Percentiles rank a stretch among this genome's conserved stretches.
These are phyloP conservation scores for Rhagonycha fulva DNA, from an alignment of 2,888 invertebrate species.

Conservation along the genomic window DNA sequence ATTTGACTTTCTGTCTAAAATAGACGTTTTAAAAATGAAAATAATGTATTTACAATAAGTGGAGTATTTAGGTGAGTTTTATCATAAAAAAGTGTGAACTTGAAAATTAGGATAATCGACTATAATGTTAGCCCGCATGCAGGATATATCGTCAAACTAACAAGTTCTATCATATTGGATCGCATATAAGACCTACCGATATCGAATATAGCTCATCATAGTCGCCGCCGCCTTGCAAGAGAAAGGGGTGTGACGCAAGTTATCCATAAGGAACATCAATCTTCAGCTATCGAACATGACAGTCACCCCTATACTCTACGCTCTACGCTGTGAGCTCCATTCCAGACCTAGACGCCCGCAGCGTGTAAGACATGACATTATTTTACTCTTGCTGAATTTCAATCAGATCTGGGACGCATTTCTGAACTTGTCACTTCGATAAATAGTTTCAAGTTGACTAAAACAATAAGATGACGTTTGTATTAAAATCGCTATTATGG, in stretches of 20 bases:
- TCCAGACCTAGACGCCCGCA: slow-evolving; percentile 36
- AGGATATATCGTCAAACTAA: slow-evolving; percentile 2
- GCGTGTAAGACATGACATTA: slow-evolving; percentile 48
- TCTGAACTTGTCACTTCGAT: slow-evolving; percentile 43
- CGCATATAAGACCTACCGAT: slow-evolving; percentile 13
- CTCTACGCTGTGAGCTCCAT: slow-evolving; percentile 27
- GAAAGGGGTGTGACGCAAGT: slow-evolving; percentile 40
- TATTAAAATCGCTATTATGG: slow-evolving; percentile 7
- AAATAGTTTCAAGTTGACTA: slow-evolving; percentile 38
- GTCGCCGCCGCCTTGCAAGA: slow-evolving; percentile 26
- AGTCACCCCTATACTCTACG: slow-evolving; percentile 31
- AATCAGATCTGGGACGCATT: slow-evolving; percentile 44
- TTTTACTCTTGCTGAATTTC: slow-evolving; percentile 48
- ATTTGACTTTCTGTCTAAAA: not conserved
- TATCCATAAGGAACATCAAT: slow-evolving; percentile 50
- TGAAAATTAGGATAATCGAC: not conserved
- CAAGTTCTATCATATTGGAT: slow-evolving; percentile 8
- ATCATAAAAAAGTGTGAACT: not conserved
- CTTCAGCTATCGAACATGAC: slow-evolving; percentile 50
- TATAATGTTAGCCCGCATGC: not conserved
- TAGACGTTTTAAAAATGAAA: not conserved
- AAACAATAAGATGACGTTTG: slow-evolving; percentile 32
- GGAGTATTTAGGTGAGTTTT: not conserved
- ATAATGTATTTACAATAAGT: not conserved
- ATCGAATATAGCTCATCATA: slow-evolving; percentile 25